phyloP scores from a whole-genome alignment of 2,113 vertebrate species.

The Motacilla alba region DNA sequence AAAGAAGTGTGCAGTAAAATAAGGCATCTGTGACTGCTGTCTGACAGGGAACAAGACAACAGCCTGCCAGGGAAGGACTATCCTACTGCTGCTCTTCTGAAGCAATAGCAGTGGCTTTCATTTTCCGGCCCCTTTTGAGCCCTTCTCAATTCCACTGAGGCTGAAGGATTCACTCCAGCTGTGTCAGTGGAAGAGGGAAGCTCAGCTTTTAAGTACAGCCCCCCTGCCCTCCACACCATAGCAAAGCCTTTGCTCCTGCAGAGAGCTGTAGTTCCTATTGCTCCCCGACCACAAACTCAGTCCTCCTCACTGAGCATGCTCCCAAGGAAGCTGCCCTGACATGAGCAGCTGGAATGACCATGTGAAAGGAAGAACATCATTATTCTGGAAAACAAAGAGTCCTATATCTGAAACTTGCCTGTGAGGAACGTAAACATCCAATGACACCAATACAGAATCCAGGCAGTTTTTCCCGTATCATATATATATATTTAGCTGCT shows the following conservation, averaged over 20 bases:
- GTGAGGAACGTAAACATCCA: not conserved
- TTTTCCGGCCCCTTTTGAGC: not conserved
- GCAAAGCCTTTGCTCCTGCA: not conserved
- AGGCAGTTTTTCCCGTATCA: not conserved
- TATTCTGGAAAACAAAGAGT: not conserved
- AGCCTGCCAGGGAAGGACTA: not conserved
- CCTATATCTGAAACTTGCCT: not conserved
- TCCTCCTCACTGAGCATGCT: not conserved
- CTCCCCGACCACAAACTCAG: not conserved
- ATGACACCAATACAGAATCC: not conserved
- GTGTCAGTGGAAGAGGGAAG: not conserved
- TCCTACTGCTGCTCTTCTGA: not conserved
- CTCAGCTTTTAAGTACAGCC: not conserved
- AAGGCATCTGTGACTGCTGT: not conserved
- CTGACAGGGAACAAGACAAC: not conserved
- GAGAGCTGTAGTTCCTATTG: not conserved
- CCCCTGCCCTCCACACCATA: not conserved
- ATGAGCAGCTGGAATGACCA: not conserved
- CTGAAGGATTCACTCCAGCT: not conserved
- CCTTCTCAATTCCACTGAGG: not conserved
- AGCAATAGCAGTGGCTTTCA: not conserved
- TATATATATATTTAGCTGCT: not conserved
- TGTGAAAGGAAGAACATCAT: not conserved
- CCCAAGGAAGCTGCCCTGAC: not conserved
- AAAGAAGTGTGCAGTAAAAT: not conserved